A percentile compares a stretch with the other conserved stretches of the same genome.
These are phyloP conservation scores for Drosophila rufa DNA, from an alignment of 1,140 invertebrate species.

Conservation along the genomic window DNA sequence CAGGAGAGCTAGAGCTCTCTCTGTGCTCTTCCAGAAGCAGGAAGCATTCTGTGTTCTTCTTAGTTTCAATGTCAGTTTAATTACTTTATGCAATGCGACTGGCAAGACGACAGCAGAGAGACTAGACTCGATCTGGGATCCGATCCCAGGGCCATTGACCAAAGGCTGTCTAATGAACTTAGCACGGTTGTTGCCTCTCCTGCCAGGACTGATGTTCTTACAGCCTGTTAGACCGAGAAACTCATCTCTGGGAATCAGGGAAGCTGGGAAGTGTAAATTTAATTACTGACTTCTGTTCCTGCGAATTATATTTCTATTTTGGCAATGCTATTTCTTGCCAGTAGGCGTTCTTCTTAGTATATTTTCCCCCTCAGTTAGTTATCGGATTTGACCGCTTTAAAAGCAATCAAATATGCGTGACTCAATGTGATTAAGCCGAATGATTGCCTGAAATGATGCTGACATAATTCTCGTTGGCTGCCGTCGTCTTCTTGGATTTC, in stretches of 20 bases:
- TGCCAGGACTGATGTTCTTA: conserved; percentile 54
- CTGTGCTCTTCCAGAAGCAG: conserved; percentile 62
- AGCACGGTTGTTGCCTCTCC: conserved; percentile 44
- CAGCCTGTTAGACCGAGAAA: conserved; percentile 23
- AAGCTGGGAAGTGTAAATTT: conserved; percentile 50
- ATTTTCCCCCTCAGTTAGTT: too few species aligned
- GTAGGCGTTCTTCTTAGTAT: background rate
- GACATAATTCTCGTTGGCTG: conserved; percentile 64
- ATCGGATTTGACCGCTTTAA: conserved; percentile 52
- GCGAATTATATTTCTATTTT: conserved; percentile 20
- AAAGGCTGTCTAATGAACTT: conserved; percentile 71
- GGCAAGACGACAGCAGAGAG: conserved; percentile 48
- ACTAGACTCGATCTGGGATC: background rate
- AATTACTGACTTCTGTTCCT: conserved; percentile 31
- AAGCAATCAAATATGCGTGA: conserved; percentile 79
- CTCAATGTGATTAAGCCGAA: conserved; percentile 66
- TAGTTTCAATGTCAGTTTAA: conserved; percentile 83
- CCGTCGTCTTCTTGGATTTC: conserved; percentile 38
- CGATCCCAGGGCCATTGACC: conserved; percentile 66
- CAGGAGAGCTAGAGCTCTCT: conserved; percentile 37
- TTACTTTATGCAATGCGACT: conserved; percentile 79
- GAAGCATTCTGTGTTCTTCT: conserved; percentile 81
- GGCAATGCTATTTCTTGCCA: conserved; percentile 16
- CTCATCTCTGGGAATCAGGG: background rate
- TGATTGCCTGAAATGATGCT: conserved; percentile 68